A percentile compares a stretch with the other conserved stretches of the same genome.
Evolutionary conservation across 2,113 vertebrate species (phyloP).

Genomic region (Sander lucioperca): DNA sequence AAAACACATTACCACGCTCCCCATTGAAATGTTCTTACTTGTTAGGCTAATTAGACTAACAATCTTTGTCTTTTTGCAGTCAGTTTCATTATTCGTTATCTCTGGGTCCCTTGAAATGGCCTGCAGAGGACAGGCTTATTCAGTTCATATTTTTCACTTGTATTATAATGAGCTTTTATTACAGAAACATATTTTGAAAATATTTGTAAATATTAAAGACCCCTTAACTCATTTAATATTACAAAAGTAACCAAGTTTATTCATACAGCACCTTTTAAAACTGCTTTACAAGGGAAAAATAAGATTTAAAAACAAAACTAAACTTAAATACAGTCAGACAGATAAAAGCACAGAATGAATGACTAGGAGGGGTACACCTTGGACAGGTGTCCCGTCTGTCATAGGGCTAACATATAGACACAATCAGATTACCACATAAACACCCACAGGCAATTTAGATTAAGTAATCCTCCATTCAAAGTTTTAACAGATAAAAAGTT

Average conservation of each 20-base stretch:
- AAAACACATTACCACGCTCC: not conserved
- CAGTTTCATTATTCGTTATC: not conserved
- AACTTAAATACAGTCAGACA: not conserved
- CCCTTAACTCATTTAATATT: too few relatives aligned
- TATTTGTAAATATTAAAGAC: not conserved
- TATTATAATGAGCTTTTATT: not conserved
- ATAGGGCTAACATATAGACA: too few relatives aligned
- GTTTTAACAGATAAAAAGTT: not conserved
- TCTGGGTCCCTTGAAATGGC: not conserved
- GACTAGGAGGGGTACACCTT: not conserved
- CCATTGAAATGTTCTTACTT: not conserved
- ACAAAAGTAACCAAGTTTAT: too few relatives aligned
- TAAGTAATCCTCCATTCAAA: not conserved
- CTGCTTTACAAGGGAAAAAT: not conserved
- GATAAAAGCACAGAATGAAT: not conserved
- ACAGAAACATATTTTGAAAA: not conserved
- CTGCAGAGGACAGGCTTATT: not conserved
- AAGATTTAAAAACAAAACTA: not conserved
- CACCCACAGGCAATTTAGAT: not conserved
- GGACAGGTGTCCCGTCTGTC: not conserved
- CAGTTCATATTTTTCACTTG: not conserved
- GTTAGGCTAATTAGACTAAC: constrained; percentile 1
- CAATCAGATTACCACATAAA: too few relatives aligned
- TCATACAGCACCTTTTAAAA: too few relatives aligned
- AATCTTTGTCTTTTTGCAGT: not conserved